phyloP scores from a whole-genome alignment of 2,888 invertebrate genomes.

The Ashinkailepas kermadecensis region DNA sequence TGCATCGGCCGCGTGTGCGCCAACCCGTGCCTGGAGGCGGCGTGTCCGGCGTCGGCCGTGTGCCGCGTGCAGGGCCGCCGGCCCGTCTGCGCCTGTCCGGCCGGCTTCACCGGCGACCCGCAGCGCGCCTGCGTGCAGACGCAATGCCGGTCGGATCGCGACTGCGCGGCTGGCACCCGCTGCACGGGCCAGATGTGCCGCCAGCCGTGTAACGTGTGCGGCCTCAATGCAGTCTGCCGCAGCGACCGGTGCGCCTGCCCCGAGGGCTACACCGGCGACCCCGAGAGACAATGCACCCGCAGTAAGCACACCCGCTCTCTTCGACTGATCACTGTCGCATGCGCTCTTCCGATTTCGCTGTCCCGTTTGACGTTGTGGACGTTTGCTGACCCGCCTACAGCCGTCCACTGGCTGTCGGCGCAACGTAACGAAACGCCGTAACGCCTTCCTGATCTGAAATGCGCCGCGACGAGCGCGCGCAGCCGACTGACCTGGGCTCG shows the following conservation, averaged over 20 bases:
- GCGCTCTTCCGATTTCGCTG: not conserved
- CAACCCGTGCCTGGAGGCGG: slow-evolving; percentile 59
- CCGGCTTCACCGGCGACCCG: slow-evolving; percentile 74
- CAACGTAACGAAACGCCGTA: not conserved
- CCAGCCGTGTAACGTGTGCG: slow-evolving; percentile 72
- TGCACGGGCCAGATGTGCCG: slow-evolving; percentile 66
- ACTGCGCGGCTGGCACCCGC: slow-evolving; percentile 66
- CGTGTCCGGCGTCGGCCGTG: slow-evolving; percentile 28
- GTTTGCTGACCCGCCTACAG: too few relatives aligned
- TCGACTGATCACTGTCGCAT: not conserved
- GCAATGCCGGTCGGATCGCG: slow-evolving; percentile 57
- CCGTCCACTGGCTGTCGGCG: not conserved
- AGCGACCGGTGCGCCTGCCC: slow-evolving; percentile 69
- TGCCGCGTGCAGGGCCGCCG: slow-evolving; percentile 70
- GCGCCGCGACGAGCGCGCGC: not conserved
- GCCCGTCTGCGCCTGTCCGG: slow-evolving; percentile 74
- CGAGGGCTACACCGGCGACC: slow-evolving; percentile 73
- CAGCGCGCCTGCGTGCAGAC: slow-evolving; percentile 56
- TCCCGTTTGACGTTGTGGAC: not conserved
- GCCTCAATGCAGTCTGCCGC: slow-evolving; percentile 71
- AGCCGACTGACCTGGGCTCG: slow-evolving; percentile 9
- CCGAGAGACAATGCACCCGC: slow-evolving; percentile 51
- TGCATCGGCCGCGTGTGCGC: slow-evolving; percentile 79
- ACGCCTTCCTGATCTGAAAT: not conserved
- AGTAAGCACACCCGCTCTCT: slow-evolving; percentile 30